Base-by-base conservation (phyloP, 2,113 vertebrate species). In the Phodopus roborovskii region DNA sequence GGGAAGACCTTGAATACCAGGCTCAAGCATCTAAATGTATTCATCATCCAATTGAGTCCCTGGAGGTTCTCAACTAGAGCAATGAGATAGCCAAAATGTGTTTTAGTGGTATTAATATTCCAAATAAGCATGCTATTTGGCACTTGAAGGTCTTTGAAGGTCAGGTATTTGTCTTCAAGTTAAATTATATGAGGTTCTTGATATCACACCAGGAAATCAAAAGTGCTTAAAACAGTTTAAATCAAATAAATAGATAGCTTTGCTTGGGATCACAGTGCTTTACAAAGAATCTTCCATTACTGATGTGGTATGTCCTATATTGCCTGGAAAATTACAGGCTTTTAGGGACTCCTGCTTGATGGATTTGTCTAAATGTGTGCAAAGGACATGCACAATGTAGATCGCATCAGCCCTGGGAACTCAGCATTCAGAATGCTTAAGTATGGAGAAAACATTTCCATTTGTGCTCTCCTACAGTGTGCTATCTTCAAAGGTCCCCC, bases 201-300 rank as follows among this genome's bases (percentile, higher is more conserved):
- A 90, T 91, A 93, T 95, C 90, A 71, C 87, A 94, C 78, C 88
- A 96, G 94, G 89, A 96, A 94, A 82, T 94, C 95, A 75, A 85
- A 98, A 96, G 50, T 96, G 83, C 96, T 94, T 97, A 94, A 95
- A 96, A 97, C 94, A 96, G 90, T 96, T 96, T 93, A 96, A 96
- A 95, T 96, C 93, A 97, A 95, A 95, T 93, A 96, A 95, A 96
- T 90, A 96, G 92, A 97, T 92, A 86, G 90, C 91, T 96, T 90
- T 94, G 66, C 82, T 91, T 36, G 48, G 84, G 92, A 96, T 94
- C 95, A 79, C 42, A 53, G 83, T 92, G 78, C 87, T 94, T 94
- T 96, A 94, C 53, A 85, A 85, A 94, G 96, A 95, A 90, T 97
- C 88, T 94, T 95, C 96, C 93, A 96, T 97, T 97, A 96, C 91